Percentiles rank a stretch among this genome's conserved stretches.
phyloP scores from a whole-genome alignment of 2,113 vertebrate genomes.

The Paralichthys olivaceus region DNA sequence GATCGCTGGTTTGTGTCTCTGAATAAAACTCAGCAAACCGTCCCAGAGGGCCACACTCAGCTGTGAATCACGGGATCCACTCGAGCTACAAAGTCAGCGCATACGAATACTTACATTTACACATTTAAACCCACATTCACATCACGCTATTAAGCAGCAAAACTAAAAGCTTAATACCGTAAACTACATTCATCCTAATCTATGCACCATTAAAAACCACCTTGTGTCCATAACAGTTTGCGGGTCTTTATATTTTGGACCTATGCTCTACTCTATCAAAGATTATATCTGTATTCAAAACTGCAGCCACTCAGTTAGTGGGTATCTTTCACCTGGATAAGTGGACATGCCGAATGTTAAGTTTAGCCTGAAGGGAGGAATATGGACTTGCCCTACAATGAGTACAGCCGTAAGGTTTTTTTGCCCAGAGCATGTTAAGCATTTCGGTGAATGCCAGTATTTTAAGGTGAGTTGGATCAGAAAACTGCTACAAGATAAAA shows the following conservation, averaged over 20 bases:
- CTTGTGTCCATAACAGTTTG: background rate
- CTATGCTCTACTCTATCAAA: constrained; percentile 7
- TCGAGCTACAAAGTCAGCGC: constrained; percentile 28
- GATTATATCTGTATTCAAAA: constrained; percentile 36
- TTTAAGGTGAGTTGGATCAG: background rate
- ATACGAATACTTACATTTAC: constrained; percentile 13
- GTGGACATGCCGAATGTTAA: constrained; percentile 20
- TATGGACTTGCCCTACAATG: background rate
- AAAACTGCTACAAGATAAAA: no score
- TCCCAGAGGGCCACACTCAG: constrained; percentile 40
- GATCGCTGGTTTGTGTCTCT: constrained; percentile 51
- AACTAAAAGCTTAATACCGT: constrained; percentile 23
- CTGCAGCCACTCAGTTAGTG: constrained; percentile 16
- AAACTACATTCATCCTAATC: constrained; percentile 2
- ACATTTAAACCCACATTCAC: background rate
- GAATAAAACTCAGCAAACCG: constrained; percentile 36
- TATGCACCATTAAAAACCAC: background rate
- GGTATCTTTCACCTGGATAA: background rate
- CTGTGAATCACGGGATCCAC: constrained; percentile 39
- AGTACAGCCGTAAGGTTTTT: background rate
- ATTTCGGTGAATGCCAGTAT: constrained; percentile 7
- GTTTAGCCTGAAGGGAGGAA: constrained; percentile 12
- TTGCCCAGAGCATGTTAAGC: constrained; percentile 1
- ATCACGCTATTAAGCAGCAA: background rate
- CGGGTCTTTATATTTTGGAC: constrained; percentile 20